Evolutionary conservation across 2,797 vertebrate genomes (phyloP).

Genomic region (Vultur gryphus): DNA sequence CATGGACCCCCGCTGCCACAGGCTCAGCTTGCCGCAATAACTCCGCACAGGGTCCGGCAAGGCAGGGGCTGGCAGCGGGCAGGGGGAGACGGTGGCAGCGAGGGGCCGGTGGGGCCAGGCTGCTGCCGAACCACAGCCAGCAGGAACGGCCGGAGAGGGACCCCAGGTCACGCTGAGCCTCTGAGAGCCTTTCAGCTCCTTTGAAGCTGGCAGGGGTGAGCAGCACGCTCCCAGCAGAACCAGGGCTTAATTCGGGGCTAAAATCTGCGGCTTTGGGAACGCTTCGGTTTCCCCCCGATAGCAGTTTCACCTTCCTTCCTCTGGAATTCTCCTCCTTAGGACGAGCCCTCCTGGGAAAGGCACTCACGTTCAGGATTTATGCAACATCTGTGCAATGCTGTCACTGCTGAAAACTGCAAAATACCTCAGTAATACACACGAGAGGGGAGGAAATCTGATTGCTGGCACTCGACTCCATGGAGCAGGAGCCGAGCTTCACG

Average conservation of each 20-base stretch:
- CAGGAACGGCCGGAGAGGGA: neutral
- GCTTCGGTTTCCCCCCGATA: accelerated
- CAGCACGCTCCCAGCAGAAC: neutral
- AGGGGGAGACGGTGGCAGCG: neutral
- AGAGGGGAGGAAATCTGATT: neutral
- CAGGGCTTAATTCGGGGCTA: neutral
- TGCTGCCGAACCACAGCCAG: neutral
- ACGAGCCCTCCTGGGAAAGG: neutral
- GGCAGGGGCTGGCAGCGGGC: neutral
- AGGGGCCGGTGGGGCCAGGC: neutral
- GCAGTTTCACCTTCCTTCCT: neutral
- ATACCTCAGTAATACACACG: accelerated
- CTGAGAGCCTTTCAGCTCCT: neutral
- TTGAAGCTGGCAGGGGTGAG: neutral
- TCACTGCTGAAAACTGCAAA: neutral
- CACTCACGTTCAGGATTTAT: neutral
- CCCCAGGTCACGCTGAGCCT: neutral
- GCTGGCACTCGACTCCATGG: neutral
- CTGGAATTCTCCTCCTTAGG: neutral
- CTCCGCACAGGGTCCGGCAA: neutral
- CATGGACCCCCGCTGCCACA: accelerated
- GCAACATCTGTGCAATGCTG: neutral
- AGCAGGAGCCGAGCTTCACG: neutral
- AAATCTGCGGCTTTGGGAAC: neutral
- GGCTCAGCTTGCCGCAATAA: neutral